Evolutionary conservation across 2,113 vertebrate species (phyloP), one percentile per base, ranked within the genome.

Genomic region (Engraulis encrasicolus): DNA sequence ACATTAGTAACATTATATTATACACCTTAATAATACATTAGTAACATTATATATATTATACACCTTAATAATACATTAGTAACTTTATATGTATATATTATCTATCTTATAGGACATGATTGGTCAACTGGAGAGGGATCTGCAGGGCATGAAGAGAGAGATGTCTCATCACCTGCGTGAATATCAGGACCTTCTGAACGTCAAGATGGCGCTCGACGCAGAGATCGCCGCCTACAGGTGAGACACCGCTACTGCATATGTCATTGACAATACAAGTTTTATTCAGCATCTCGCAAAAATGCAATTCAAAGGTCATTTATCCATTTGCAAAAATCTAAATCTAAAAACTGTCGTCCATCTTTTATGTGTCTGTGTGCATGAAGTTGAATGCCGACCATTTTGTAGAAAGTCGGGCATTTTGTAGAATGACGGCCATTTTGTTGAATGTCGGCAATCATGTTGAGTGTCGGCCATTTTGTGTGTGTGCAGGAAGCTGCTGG

Each of bases 111-210:
- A 94, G 97, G 97, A 98, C 82, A 96, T 95, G 15, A 96, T 98
- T 0, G 92, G 92, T 36, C 97, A 98, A 84, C 92, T 98, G 92
- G 96, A 98, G 78, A 94, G 93, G 11, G 97, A 98, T 40, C 92
- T 98, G 89, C 94, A 96, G 83, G 97, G 92, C 90, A 95, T 96
- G 80, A 99, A 97, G 92, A 95, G 92, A 0, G 97, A 99, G 93
- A 98, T 98, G 97, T 95, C 96, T 7, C 96, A 93, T 80, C 97
- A 98, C 88, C 94, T 98, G 90, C 94, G 96, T 82, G 97, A 99
- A 85, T 98, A 98, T 89, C 97, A 99, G 89, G 97, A 99, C 84
- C 98, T 97, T 97, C 97, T n/a, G n/a, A n/a, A n/a, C n/a, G n/a
- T n/a, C n/a, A n/a, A n/a, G n/a, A n/a, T n/a, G n/a, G n/a, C n/a